A percentile compares a stretch with the other conserved stretches of the same genome.
phyloP scores from a whole-genome alignment of 2,888 invertebrate species.

The Bibio marci region DNA sequence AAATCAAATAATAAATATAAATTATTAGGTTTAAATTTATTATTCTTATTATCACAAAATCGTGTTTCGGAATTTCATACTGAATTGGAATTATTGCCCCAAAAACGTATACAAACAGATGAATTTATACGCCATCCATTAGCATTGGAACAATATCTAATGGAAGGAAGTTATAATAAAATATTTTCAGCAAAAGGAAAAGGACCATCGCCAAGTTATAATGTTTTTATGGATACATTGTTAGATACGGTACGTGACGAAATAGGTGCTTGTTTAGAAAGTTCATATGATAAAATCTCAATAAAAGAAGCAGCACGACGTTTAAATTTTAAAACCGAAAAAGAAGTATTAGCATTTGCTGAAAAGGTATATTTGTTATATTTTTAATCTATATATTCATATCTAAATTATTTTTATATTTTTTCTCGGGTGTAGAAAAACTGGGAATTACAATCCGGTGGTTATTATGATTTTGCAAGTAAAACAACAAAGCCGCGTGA shows the following conservation, averaged over 20 bases:
- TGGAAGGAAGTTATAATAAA: conserved; percentile 99
- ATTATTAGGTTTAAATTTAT: conserved; percentile 79
- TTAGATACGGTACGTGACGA: conserved; percentile 90
- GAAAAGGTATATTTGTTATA: conserved; percentile 38
- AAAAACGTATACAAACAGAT: conserved; percentile 80
- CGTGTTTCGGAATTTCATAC: conserved; percentile 97
- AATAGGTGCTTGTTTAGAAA: conserved; percentile 92
- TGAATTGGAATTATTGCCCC: conserved; percentile 82
- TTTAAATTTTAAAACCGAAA: conserved; percentile 63
- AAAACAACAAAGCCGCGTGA: conserved; percentile 60
- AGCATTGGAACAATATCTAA: conserved; percentile 91
- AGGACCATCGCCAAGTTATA: conserved; percentile 91
- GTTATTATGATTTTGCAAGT: conserved; percentile 64
- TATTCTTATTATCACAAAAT: conserved; percentile 88
- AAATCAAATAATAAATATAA: conserved; percentile 92
- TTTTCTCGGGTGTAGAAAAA: too few relatives aligned
- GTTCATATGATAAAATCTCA: conserved; percentile 83
- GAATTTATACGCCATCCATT: conserved; percentile 89
- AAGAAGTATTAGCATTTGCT: conserved; percentile 66
- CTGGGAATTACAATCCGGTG: conserved; percentile 64
- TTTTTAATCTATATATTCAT: too few relatives aligned
- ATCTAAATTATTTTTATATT: conserved; percentile 18
- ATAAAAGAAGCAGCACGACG: conserved; percentile 75
- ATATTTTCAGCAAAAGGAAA: conserved; percentile 86
- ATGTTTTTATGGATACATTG: conserved; percentile 91